These are phyloP conservation scores for Ammospiza maritima DNA, from an alignment of 2,797 vertebrate species.

Conservation along the genomic window DNA sequence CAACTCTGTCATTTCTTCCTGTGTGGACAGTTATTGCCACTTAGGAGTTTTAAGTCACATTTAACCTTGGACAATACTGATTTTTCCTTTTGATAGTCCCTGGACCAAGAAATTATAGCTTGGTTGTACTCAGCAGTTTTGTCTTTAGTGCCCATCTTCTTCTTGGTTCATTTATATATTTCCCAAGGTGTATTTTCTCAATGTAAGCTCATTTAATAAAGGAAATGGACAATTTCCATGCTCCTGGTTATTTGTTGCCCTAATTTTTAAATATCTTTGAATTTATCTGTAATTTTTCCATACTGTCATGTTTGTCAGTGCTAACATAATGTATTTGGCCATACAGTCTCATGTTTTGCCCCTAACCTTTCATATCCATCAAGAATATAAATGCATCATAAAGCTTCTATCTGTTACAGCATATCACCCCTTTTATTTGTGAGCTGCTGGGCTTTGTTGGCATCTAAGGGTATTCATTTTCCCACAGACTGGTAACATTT, in stretches of 20 bases:
- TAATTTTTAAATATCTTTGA: not conserved
- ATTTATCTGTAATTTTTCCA: not conserved
- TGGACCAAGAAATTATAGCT: not conserved
- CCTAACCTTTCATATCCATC: not conserved
- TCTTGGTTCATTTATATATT: not conserved
- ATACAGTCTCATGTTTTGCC: not conserved
- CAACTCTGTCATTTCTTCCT: constrained; percentile 18
- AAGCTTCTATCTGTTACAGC: not conserved
- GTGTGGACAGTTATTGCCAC: constrained; percentile 30
- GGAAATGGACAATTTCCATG: not conserved
- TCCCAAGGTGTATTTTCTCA: not conserved
- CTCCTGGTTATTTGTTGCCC: not conserved
- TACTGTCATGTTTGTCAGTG: not conserved
- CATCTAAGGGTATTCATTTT: not conserved
- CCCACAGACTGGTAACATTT: not conserved
- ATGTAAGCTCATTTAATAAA: not conserved
- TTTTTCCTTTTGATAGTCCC: constrained; percentile 1
- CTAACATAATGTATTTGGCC: not conserved
- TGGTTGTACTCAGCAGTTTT: not conserved
- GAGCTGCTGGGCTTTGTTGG: not conserved
- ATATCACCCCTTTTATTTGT: not conserved
- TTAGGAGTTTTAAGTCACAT: constrained; percentile 21
- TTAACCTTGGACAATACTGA: constrained; percentile 10
- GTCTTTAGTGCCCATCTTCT: not conserved
- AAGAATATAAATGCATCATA: not conserved